These are phyloP conservation scores for Dicentrarchus labrax DNA, from an alignment of 2,113 vertebrate species.

Conservation along the genomic window DNA sequence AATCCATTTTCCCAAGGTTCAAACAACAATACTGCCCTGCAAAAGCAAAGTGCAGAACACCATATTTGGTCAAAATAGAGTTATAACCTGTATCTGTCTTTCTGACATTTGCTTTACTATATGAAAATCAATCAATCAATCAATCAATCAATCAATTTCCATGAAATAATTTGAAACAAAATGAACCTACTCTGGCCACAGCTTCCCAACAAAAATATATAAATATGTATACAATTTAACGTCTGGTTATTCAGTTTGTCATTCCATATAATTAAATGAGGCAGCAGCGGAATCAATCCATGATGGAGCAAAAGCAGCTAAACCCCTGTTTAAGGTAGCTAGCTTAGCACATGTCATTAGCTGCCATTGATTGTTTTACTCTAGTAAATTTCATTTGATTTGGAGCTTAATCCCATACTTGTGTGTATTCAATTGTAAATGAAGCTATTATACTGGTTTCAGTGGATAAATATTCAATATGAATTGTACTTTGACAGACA, in stretches of 20 bases:
- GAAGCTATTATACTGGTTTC: not conserved
- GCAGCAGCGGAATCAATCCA: not conserved
- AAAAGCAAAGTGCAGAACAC: not conserved
- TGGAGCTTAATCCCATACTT: not conserved
- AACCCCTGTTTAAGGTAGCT: not conserved
- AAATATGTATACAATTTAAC: too few relatives aligned
- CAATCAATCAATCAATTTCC: not conserved
- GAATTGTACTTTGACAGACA: not conserved
- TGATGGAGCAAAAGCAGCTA: too few relatives aligned
- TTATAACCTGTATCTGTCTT: not conserved
- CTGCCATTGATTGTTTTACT: not conserved
- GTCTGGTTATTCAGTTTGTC: not conserved
- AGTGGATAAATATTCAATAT: not conserved
- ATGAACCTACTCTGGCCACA: too few relatives aligned
- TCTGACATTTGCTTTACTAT: not conserved
- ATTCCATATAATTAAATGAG: not conserved
- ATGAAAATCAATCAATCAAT: not conserved
- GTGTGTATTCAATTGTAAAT: not conserved
- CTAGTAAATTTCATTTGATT: not conserved
- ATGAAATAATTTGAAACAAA: not conserved
- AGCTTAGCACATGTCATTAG: too few relatives aligned
- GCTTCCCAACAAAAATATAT: too few relatives aligned
- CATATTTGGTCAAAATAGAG: not conserved
- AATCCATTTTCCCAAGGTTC: conserved; percentile 56
- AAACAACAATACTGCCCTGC: conserved; percentile 18